A percentile compares a stretch with the other conserved stretches of the same genome.
Evolutionary conservation across 2,113 vertebrate species (phyloP).

Genomic region (Chionis minor): DNA sequence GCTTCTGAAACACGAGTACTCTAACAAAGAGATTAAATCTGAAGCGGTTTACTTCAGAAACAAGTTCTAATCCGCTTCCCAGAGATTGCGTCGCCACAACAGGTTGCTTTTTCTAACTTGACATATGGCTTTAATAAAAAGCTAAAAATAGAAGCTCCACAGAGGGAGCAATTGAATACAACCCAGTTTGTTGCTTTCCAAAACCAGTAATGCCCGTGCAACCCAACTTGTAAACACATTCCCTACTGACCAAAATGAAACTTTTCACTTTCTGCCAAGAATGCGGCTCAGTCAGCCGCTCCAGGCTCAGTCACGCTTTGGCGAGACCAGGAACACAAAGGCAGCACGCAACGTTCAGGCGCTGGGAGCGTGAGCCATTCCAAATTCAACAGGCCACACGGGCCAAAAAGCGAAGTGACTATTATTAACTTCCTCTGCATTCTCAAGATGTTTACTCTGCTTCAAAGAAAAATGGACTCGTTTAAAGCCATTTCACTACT

Average conservation of each 20-base stretch:
- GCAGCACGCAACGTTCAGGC: background rate
- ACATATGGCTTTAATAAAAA: background rate
- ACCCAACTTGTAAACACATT: background rate
- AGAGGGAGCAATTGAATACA: background rate
- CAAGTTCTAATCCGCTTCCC: background rate
- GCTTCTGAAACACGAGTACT: background rate
- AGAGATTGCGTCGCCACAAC: background rate
- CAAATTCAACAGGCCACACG: background rate
- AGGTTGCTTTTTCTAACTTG: background rate
- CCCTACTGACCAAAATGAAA: background rate
- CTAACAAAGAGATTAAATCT: background rate
- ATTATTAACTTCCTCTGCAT: background rate
- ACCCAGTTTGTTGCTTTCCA: background rate
- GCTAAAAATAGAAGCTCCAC: background rate
- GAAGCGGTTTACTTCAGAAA: background rate
- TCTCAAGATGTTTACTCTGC: background rate
- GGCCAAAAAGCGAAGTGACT: background rate
- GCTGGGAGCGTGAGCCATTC: background rate
- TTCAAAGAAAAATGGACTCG: background rate
- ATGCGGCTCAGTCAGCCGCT: background rate
- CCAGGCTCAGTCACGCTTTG: background rate
- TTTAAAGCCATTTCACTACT: accelerated
- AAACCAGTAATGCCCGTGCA: background rate
- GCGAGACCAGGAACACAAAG: background rate
- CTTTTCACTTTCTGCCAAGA: background rate